Evolutionary conservation across 2,113 vertebrate species (phyloP).

Genomic region (Montifringilla adamsi): DNA sequence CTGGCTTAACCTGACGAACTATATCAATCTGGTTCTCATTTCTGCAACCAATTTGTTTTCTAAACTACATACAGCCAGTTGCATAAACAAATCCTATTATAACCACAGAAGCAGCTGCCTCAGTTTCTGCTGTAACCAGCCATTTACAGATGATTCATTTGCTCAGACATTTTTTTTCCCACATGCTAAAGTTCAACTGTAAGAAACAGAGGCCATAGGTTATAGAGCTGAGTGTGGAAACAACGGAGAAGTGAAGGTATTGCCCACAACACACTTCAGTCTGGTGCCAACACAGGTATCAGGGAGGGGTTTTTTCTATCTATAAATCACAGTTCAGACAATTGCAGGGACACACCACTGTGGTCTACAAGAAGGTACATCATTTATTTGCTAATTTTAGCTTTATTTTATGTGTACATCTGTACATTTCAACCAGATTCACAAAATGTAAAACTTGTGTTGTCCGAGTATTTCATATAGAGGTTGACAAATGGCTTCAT

Average conservation of each 20-base stretch:
- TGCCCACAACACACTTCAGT: background rate
- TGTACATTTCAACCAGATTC: background rate
- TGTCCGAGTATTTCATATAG: background rate
- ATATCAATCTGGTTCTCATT: background rate
- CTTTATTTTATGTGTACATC: slow-evolving; percentile 25
- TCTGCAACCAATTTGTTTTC: background rate
- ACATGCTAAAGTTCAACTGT: background rate
- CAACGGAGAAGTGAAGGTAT: background rate
- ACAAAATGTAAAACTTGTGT: background rate
- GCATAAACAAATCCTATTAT: background rate
- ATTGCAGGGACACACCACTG: background rate
- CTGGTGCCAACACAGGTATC: background rate
- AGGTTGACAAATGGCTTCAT: background rate
- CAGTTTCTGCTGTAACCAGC: background rate
- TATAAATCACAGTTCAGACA: background rate
- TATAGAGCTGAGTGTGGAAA: background rate
- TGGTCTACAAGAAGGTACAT: background rate
- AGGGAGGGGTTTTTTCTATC: background rate
- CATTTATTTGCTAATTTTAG: background rate
- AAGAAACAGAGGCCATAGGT: background rate
- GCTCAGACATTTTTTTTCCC: background rate
- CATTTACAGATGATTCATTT: background rate
- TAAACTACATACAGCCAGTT: background rate
- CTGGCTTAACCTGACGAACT: background rate
- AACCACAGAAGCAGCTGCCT: background rate